Evolutionary conservation across 2,888 invertebrate genomes (phyloP).

Genomic region (Phragmatobia fuliginosa): DNA sequence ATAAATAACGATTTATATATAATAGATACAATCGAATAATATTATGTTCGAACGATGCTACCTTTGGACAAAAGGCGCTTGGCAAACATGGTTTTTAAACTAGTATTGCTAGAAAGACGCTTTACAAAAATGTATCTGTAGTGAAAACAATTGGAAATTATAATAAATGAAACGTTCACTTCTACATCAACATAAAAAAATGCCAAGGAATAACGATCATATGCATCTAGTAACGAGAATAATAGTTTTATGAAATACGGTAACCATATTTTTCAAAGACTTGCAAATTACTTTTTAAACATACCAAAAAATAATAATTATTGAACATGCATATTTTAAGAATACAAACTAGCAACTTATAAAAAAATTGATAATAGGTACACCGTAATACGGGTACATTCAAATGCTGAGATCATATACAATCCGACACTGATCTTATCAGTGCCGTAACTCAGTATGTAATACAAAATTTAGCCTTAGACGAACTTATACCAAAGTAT

Average conservation of each 20-base stretch:
- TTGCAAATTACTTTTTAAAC: neutral
- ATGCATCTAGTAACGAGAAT: neutral
- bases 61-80: conserved; percentile 10
- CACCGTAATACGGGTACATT: conserved; percentile 45
- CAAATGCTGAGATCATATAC: conserved; percentile 67
- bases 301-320: conserved; percentile 23
- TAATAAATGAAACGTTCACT: neutral
- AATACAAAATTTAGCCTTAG: conserved; percentile 52
- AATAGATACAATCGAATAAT: neutral
- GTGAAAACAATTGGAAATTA: neutral
- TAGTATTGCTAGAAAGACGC: neutral
- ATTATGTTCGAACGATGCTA: neutral
- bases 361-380: conserved; percentile 37
- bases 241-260: neutral
- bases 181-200: neutral
- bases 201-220: neutral
- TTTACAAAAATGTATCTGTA: neutral
- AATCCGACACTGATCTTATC: conserved; percentile 61
- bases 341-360: conserved; percentile 43
- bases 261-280: neutral
- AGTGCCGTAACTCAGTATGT: conserved; percentile 45
- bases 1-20: conserved; percentile 8
- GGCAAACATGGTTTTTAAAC: neutral
- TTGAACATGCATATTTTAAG: conserved; percentile 26
- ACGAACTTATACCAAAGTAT: conserved; percentile 47